A percentile compares a stretch with the other conserved stretches of the same genome.
Evolutionary conservation across 2,888 invertebrate genomes (phyloP).

Genomic region (Eupithecia vulgata): DNA sequence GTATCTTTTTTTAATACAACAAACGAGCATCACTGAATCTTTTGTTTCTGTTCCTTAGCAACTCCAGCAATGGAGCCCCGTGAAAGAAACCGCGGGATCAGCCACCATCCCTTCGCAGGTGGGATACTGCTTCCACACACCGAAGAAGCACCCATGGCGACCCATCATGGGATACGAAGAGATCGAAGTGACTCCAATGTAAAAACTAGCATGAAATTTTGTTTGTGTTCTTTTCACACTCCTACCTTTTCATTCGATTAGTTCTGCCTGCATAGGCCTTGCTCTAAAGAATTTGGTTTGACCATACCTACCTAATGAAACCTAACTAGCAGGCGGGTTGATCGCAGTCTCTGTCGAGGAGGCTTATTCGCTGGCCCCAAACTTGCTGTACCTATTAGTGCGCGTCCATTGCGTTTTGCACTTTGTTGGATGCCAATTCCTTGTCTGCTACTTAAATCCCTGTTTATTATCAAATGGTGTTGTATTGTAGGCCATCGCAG

Average conservation of each 20-base stretch:
- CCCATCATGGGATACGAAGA: constrained; percentile 91
- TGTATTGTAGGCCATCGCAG: constrained; percentile 85
- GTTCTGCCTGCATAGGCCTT: background rate
- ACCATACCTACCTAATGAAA: background rate
- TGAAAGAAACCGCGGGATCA: constrained; percentile 86
- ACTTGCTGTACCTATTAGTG: background rate
- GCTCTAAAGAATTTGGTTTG: background rate
- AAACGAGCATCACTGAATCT: background rate
- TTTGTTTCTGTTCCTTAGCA: constrained; percentile 78
- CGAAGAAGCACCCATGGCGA: constrained; percentile 91
- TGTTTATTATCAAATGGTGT: background rate
- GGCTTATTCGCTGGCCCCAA: background rate
- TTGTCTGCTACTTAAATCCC: background rate
- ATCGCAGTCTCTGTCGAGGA: background rate
- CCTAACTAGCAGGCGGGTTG: background rate
- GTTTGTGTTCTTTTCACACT: background rate
- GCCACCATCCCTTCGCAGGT: constrained; percentile 86
- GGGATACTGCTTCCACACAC: constrained; percentile 88
- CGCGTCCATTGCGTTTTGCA: background rate
- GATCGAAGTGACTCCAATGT: constrained; percentile 89
- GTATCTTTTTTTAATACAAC: background rate
- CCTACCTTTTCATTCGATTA: no score
- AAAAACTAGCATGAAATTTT: constrained; percentile 45
- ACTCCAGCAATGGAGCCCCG: constrained; percentile 91
- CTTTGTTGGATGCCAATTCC: background rate